Evolutionary conservation across 2,888 invertebrate genomes (phyloP).

Genomic region (Chalcis sispes): DNA sequence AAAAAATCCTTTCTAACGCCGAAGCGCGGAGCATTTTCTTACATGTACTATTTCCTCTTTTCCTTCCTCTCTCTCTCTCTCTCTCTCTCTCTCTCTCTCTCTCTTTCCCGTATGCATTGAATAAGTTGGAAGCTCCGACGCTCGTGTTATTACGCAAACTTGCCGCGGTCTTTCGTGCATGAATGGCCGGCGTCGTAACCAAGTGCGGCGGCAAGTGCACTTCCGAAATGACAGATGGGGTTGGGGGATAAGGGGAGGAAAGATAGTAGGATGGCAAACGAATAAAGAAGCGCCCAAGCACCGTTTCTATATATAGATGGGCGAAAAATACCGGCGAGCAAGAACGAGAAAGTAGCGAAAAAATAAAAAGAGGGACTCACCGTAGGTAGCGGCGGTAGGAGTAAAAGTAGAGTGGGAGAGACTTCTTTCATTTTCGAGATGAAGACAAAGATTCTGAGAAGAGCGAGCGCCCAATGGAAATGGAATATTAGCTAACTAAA

Average conservation of each 20-base stretch:
- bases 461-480: slow-evolving; percentile 47
- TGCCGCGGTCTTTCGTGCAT: slow-evolving; percentile 58
- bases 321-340: no score
- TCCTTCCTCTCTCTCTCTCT: no score
- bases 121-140: slow-evolving; percentile 33
- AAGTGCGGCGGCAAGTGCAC: slow-evolving; percentile 46
- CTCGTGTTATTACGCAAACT: slow-evolving; percentile 58
- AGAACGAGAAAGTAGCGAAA: not conserved
- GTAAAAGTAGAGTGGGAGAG: not conserved
- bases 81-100: no score
- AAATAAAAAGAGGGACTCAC: slow-evolving; percentile 14
- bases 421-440: slow-evolving; percentile 64
- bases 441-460: slow-evolving; percentile 60
- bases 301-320: not conserved
- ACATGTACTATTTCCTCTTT: not conserved
- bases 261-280: not conserved
- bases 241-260: slow-evolving; percentile 28
- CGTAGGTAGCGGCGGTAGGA: slow-evolving; percentile 40
- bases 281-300: no score
- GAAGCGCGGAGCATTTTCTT: slow-evolving; percentile 14
- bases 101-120: slow-evolving; percentile 11
- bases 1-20: not conserved
- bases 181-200: slow-evolving; percentile 55
- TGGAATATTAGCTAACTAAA: slow-evolving; percentile 71
- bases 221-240: slow-evolving; percentile 19